Conservation (phyloP, 2,888 invertebrate species). For the Hydroisotoma schaefferi region DNA sequence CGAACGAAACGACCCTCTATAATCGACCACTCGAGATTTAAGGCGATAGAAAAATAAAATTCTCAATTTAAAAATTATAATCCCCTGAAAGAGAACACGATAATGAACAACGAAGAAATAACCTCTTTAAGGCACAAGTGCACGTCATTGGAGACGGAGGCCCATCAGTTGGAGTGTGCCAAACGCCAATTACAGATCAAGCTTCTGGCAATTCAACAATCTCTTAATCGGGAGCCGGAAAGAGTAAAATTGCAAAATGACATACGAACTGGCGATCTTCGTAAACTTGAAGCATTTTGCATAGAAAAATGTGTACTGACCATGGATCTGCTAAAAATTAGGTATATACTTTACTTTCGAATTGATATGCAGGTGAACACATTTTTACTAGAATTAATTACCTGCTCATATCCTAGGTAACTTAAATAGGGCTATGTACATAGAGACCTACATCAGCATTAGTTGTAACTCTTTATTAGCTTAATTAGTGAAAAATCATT, state of each 20-base stretch:
- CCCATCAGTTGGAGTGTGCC: slow-evolving; percentile 22
- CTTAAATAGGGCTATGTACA: too few species aligned
- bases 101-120: slow-evolving; percentile 30
- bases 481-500: too few species aligned
- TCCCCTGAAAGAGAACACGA: neutral
- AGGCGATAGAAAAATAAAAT: neutral
- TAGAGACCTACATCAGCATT: too few species aligned
- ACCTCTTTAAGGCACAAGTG: slow-evolving; percentile 34
- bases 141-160: slow-evolving; percentile 37
- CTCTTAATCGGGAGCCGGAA: slow-evolving; percentile 19
- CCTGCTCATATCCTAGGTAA: too few species aligned
- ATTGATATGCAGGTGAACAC: too few species aligned
- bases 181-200: slow-evolving; percentile 35
- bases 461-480: too few species aligned
- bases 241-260: slow-evolving; percentile 19
- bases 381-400: too few species aligned
- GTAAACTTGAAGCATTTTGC: slow-evolving; percentile 24
- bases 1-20: slow-evolving; percentile 7
- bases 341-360: too few species aligned
- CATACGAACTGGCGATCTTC: slow-evolving; percentile 16
- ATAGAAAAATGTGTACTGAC: slow-evolving; percentile 27
- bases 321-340: slow-evolving; percentile 33
- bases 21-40: neutral
- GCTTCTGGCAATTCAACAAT: slow-evolving; percentile 23
- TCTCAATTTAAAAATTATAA: neutral